Conservation (phyloP, 2,888 invertebrate species). For the Trisateles emortualis region DNA sequence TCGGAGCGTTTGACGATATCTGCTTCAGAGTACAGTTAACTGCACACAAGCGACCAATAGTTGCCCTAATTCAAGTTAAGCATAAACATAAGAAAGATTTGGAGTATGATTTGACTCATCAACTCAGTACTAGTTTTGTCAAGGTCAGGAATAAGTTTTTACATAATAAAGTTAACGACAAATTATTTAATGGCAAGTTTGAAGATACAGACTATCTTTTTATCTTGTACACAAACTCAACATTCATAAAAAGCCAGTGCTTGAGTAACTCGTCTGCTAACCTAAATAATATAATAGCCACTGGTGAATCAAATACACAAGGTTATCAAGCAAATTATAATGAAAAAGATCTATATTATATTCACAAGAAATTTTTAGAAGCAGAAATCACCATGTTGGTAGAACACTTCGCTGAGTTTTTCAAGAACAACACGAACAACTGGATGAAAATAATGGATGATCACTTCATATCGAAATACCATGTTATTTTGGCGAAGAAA, state of each 20-base stretch:
- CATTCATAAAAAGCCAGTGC: too few relatives aligned
- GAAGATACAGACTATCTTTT: slow-evolving; percentile 12
- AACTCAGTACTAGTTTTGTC: background rate
- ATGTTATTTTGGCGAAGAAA: slow-evolving; percentile 18
- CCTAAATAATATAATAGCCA: slow-evolving; percentile 23
- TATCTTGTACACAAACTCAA: too few relatives aligned
- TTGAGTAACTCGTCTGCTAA: background rate
- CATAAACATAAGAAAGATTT: slow-evolving; percentile 20
- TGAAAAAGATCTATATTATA: slow-evolving; percentile 15
- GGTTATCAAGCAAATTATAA: slow-evolving; percentile 7
- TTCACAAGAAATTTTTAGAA: slow-evolving; percentile 16
- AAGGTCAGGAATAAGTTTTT: slow-evolving; percentile 20
- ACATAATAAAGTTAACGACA: slow-evolving; percentile 3
- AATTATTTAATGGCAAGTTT: slow-evolving; percentile 17
- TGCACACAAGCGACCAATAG: slow-evolving; percentile 5
- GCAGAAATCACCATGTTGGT: slow-evolving; percentile 17
- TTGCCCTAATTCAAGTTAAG: slow-evolving; percentile 33
- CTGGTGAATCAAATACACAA: slow-evolving; percentile 11
- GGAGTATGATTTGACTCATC: background rate
- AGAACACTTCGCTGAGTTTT: slow-evolving; percentile 14
- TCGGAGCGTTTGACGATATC: slow-evolving; percentile 37
- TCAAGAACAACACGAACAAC: slow-evolving; percentile 1
- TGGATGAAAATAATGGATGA: slow-evolving; percentile 14
- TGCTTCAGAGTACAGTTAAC: slow-evolving; percentile 23
- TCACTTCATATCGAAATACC: slow-evolving; percentile 22